Base-by-base conservation (phyloP, 1,140 invertebrate genomes). In the Atta cephalotes region DNA sequence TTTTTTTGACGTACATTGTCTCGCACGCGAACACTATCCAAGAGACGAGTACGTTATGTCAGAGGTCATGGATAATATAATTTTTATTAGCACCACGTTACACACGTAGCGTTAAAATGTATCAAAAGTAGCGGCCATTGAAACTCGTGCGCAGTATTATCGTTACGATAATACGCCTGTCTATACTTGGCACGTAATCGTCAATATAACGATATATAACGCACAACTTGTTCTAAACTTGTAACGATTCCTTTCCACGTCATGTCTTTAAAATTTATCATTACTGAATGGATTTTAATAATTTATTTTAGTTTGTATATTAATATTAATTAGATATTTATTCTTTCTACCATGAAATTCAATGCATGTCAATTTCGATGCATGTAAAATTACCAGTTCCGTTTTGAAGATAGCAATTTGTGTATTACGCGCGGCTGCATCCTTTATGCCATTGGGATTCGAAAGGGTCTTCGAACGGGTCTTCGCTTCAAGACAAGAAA, bases 391-490 rank as follows among this genome's bases (percentile, higher is more conserved):
- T 60, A 39, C n/a, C n/a, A 49, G 16, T n/a, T 18, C 18, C 25
- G 21, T 49, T 80, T 82, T 16, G 25, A 62, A 74, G 68, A 62
- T 76, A 25, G 39, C 28, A 84, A 84, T 84, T 84, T 51, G 80
- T 53, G 49, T 58, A 66, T 80, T 85, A 65, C 49, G 60, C 68
- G 21, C n/a, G 12, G 74, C 68, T 56, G 77, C 49, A 62, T 79
- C 70, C 53, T 66, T 79, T 53, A 70, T n/a, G 28, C 51, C 56
- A 89, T 79, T 88, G 79, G 88, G 87, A 91, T 90, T 91, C 71
- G 62, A 87, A 72, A 91, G 85, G 14, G 39, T 45, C 39, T 45
- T 45, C 49, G 49, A 16, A 89, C 65, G 66, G 65, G 65, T 79
- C 72, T 56, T 68, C 31, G 79, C 70, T 88, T 85, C 85, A 35